Conservation (phyloP, 1,140 invertebrate species). For the Drosophila lowei region DNA sequence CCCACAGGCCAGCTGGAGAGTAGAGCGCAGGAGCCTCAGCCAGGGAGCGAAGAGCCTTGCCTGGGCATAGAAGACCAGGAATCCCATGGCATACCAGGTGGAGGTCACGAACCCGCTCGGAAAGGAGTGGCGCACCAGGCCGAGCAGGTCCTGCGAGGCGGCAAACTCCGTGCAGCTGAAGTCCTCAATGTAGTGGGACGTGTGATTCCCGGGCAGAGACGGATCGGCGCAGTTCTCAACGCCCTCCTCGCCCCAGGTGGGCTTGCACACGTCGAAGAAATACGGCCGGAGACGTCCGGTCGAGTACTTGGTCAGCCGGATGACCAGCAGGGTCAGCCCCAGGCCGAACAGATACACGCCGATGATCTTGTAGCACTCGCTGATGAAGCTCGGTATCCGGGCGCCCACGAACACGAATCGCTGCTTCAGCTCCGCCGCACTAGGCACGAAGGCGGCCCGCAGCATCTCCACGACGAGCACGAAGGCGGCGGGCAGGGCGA, state of each 20-base stretch:
- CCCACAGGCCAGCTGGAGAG: constrained; percentile 52
- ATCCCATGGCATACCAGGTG: constrained; percentile 68
- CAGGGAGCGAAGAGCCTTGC: constrained; percentile 58
- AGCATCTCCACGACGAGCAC: constrained; percentile 72
- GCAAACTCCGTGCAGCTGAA: constrained; percentile 68
- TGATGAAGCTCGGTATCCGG: constrained; percentile 71
- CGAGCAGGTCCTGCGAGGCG: constrained; percentile 54
- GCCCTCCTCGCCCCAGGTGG: constrained; percentile 49
- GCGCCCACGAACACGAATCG: constrained; percentile 71
- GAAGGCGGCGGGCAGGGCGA: constrained; percentile 64
- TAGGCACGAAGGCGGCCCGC: constrained; percentile 62
- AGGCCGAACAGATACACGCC: constrained; percentile 72
- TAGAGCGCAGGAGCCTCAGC: constrained; percentile 50
- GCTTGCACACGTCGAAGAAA: constrained; percentile 74
- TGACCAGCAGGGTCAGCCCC: constrained; percentile 51
- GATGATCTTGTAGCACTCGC: constrained; percentile 75
- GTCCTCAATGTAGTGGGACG: constrained; percentile 38
- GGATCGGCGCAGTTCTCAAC: constrained; percentile 19
- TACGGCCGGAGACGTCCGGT: constrained; percentile 68
- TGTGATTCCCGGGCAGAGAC: constrained; percentile 3
- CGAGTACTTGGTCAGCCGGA: constrained; percentile 49
- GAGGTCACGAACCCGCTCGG: constrained; percentile 66
- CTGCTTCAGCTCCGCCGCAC: constrained; percentile 52
- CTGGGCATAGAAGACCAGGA: constrained; percentile 68
- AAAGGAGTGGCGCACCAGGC: constrained; percentile 68